Percentiles rank a stretch among this genome's conserved stretches.
Conservation (phyloP, 2,113 vertebrate genomes). For the human (Homo sapiens) region GRCh38 chr18:33704501-33705000, state of each 20-base stretch:
- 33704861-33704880: neutral
- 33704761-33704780: neutral
- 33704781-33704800: neutral
- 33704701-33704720: slow-evolving; percentile 17
- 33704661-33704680: neutral
- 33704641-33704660: neutral
- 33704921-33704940: slow-evolving; percentile 55
- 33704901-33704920: slow-evolving; percentile 51
- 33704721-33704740: slow-evolving; percentile 2
- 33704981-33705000: slow-evolving; percentile 65
- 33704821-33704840: neutral
- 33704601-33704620: neutral
- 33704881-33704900: slow-evolving; percentile 20
- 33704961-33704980: slow-evolving; percentile 67
- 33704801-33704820: neutral
- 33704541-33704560: neutral
- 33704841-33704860: neutral
- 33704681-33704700: neutral
- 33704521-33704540: neutral
- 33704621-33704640: neutral
- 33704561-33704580: neutral
- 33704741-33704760: slow-evolving; percentile 15
- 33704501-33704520: neutral
- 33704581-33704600: neutral
- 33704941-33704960: slow-evolving; percentile 74